Percentiles rank a stretch among this genome's conserved stretches.
Evolutionary conservation across 2,888 invertebrate genomes (phyloP).

Genomic region (Drosophila mettleri): DNA sequence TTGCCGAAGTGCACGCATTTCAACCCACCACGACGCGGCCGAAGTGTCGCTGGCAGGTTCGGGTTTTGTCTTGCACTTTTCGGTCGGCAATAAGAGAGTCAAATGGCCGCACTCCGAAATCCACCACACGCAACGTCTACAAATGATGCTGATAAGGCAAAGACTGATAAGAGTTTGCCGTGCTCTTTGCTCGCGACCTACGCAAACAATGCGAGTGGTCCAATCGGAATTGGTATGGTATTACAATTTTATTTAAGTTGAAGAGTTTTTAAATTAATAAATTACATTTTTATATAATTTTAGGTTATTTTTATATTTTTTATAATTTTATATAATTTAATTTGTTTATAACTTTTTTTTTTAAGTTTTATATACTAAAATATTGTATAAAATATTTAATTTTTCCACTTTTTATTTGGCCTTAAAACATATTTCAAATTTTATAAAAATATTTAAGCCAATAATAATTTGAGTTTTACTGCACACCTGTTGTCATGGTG

Average conservation of each 20-base stretch:
- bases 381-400: no score
- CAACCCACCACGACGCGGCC: conserved; percentile 30
- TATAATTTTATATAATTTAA: background rate
- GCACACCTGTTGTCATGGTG: conserved; percentile 38
- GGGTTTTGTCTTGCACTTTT: conserved; percentile 43
- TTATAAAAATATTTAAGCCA: background rate
- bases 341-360: background rate
- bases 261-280: background rate
- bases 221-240: conserved; percentile 26
- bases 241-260: background rate
- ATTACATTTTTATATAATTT: background rate
- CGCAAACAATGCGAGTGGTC: conserved; percentile 35
- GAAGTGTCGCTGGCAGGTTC: conserved; percentile 27
- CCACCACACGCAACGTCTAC: conserved; percentile 45
- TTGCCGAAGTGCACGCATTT: conserved; percentile 18
- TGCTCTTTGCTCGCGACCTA: conserved; percentile 53
- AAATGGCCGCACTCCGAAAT: conserved; percentile 56
- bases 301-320: background rate
- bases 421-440: background rate
- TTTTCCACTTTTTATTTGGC: background rate
- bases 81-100: conserved; percentile 21
- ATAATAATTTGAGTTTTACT: background rate
- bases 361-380: background rate
- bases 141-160: conserved; percentile 48
- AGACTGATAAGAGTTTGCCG: conserved; percentile 45